A percentile compares a stretch with the other conserved stretches of the same genome.
Evolutionary conservation across 2,797 vertebrate species (phyloP).

Genomic region (Anabas testudineus): DNA sequence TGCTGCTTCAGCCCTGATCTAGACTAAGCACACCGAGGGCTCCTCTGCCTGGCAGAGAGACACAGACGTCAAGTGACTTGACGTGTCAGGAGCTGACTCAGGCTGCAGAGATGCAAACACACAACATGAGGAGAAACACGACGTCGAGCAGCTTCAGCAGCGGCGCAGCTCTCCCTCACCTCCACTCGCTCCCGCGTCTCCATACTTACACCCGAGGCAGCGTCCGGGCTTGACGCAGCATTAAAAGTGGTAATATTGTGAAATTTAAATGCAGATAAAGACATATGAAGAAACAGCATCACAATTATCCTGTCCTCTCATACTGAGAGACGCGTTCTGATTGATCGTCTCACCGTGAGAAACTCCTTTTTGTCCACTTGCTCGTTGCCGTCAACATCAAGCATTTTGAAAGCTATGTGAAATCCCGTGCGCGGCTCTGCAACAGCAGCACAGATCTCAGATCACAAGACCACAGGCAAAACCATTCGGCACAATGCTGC

Average conservation of each 20-base stretch:
- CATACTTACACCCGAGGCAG: slow-evolving; percentile 58
- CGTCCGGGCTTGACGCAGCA: slow-evolving; percentile 63
- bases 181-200: slow-evolving; percentile 37
- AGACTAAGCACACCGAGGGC: slow-evolving; percentile 4
- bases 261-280: slow-evolving; percentile 43
- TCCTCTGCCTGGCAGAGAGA: slow-evolving; percentile 16
- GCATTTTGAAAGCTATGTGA: slow-evolving; percentile 98
- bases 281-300: slow-evolving; percentile 25
- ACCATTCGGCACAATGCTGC: slow-evolving; percentile 4
- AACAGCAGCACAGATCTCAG: slow-evolving; percentile 54
- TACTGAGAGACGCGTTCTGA: neutral
- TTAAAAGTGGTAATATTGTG: slow-evolving; percentile 61
- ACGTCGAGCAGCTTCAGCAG: neutral
- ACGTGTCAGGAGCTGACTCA: slow-evolving; percentile 22
- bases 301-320: neutral
- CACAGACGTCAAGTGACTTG: slow-evolving; percentile 3
- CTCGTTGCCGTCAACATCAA: slow-evolving; percentile 95
- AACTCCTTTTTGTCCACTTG: slow-evolving; percentile 98
- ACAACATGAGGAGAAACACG: slow-evolving; percentile 29
- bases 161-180: slow-evolving; percentile 66
- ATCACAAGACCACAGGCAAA: neutral
- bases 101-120: slow-evolving; percentile 49
- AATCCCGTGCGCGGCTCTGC: slow-evolving; percentile 94
- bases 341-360: slow-evolving; percentile 87
- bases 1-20: slow-evolving; percentile 21